These are phyloP conservation scores for Polia nebulosa DNA, from an alignment of 2,888 invertebrate species.

Conservation along the genomic window DNA sequence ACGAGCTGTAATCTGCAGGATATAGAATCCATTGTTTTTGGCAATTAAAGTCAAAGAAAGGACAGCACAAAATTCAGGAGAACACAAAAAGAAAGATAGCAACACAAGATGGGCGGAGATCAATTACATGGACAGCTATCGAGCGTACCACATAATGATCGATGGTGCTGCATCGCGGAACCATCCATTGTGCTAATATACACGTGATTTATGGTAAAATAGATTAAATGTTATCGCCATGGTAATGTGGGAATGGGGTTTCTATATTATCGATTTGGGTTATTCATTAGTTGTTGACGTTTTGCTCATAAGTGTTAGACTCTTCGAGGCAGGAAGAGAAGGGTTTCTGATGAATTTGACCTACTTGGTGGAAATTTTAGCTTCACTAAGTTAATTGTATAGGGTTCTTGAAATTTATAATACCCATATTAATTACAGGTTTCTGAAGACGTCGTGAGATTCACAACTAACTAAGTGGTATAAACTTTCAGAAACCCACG, in stretches of 20 bases:
- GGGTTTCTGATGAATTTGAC: background rate
- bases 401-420: too few species aligned
- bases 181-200: constrained; percentile 62
- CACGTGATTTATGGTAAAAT: constrained; percentile 64
- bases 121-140: constrained; percentile 45
- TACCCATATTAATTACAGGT: too few species aligned
- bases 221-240: constrained; percentile 55
- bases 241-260: constrained; percentile 50
- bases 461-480: too few species aligned
- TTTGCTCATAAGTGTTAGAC: constrained; percentile 3
- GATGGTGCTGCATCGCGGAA: constrained; percentile 55
- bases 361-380: background rate
- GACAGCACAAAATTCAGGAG: background rate
- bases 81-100: background rate
- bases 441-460: too few species aligned
- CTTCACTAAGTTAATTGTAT: too few species aligned
- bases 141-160: constrained; percentile 46
- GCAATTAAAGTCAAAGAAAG: constrained; percentile 19
- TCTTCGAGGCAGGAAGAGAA: background rate
- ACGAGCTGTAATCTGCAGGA: background rate
- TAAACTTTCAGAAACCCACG: too few species aligned
- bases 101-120: constrained; percentile 42
- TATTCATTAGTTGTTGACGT: constrained; percentile 38
- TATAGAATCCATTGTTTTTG: background rate
- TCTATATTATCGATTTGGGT: constrained; percentile 11